Percentiles rank a stretch among this genome's conserved stretches.
These are phyloP conservation scores for Callipepla squamata DNA, from an alignment of 2,113 vertebrate species.

Conservation along the genomic window DNA sequence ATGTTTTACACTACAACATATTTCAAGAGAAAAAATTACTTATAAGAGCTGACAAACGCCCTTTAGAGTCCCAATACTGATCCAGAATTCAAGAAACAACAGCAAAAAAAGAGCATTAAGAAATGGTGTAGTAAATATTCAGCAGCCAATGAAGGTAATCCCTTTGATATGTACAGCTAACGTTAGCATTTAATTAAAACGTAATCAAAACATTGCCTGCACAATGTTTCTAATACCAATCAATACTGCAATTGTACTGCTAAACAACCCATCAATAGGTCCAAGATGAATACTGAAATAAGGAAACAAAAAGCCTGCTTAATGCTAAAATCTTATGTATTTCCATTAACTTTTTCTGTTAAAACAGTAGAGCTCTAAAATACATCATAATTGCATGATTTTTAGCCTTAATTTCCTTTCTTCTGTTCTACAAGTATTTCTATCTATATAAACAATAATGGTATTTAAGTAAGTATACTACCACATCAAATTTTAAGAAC, in stretches of 20 bases:
- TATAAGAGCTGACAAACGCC: not conserved
- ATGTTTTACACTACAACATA: not conserved
- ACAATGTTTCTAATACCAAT: not conserved
- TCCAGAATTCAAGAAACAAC: not conserved
- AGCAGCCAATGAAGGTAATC: not conserved
- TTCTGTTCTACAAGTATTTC: not conserved
- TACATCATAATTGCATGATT: not conserved
- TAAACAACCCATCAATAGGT: not conserved
- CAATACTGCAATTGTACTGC: not conserved
- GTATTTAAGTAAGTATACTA: not conserved
- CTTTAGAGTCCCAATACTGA: not conserved
- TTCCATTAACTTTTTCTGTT: not conserved
- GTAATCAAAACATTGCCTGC: not conserved
- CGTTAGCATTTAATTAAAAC: not conserved
- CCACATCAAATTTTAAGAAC: not conserved
- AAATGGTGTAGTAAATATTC: not conserved
- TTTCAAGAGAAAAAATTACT: not conserved
- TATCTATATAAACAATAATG: not conserved
- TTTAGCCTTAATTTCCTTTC: not conserved
- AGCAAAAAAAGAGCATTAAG: not conserved
- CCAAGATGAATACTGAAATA: not conserved
- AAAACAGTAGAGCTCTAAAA: not conserved
- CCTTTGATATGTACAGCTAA: not conserved
- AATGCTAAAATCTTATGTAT: not conserved
- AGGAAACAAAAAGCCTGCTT: not conserved